phyloP scores from a whole-genome alignment of 2,888 invertebrate species.

The Papilio demoleus region DNA sequence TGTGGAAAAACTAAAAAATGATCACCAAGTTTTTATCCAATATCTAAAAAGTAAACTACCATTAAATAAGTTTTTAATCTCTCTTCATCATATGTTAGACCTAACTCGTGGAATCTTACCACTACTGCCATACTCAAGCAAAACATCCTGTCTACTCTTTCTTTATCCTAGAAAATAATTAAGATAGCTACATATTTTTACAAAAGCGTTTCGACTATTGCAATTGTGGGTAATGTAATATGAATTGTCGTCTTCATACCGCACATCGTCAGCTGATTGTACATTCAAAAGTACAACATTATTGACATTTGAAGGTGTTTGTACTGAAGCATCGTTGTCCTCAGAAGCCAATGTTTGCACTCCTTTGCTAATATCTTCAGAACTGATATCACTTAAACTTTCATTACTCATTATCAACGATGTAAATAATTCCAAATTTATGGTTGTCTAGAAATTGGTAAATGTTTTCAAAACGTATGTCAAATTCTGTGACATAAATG shows the following conservation, averaged over 20 bases:
- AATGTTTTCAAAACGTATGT: neutral
- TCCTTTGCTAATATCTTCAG: constrained; percentile 3
- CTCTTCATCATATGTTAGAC: too few relatives aligned
- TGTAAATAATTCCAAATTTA: constrained; percentile 1
- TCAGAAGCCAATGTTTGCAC: neutral
- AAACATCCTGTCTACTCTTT: too few relatives aligned
- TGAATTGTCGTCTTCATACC: constrained; percentile 15
- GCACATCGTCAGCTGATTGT: constrained; percentile 34
- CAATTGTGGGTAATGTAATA: too few relatives aligned
- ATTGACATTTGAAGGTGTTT: neutral
- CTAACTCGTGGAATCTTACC: too few relatives aligned
- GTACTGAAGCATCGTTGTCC: constrained; percentile 13
- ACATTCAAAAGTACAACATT: constrained; percentile 24
- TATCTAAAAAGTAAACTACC: too few relatives aligned
- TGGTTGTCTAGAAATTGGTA: neutral
- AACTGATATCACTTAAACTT: neutral
- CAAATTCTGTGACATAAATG: constrained; percentile 1
- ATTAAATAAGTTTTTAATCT: too few relatives aligned
- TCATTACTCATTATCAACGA: constrained; percentile 18
- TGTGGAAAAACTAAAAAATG: too few relatives aligned
- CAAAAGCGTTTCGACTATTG: too few relatives aligned
- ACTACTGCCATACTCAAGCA: too few relatives aligned
- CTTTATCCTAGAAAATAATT: too few relatives aligned
- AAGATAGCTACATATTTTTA: too few relatives aligned
- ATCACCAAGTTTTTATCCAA: too few relatives aligned